Evolutionary conservation across 2,113 vertebrate genomes (phyloP), one percentile per base, ranked within the genome.

Genomic region (Echinops telfairi): DNA sequence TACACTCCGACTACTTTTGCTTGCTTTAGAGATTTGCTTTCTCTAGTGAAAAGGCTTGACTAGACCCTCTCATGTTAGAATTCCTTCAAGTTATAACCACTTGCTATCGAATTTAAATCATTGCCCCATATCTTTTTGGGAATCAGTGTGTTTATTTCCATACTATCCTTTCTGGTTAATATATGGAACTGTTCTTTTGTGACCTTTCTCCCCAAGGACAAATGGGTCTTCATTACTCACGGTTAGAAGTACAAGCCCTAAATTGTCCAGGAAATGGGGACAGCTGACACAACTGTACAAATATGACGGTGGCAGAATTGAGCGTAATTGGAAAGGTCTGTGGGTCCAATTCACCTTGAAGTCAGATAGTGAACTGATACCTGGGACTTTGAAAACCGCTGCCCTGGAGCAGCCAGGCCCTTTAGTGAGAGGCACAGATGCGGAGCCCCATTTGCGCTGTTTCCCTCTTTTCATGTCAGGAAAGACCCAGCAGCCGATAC

Each of bases 1-100:
- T 92, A 95, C 86, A 96, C 95, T 95, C 94, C 95, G 95, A 96
- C 96, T 94, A 95, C 90, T 95, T 96, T 86, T 95, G 95, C 93
- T 95, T 95, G 95, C 93, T 92, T 96, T 95, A 81, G 90, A 96
- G 90, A 93, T 96, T 88, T 75, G 75, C 64, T 95, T 95, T 96
- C 95, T 93, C 88, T 80, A 60, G 16, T 43, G 62, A 95, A 92
- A 94, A 47, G 60, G 20, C 64, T 93, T 92, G 60, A 86, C 86
- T 90, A 85, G 43, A 90, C 77, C 76, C 71, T 95, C 93, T 96
- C 88, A 86, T 90, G 90, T 93, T 96, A 0, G 0, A 90, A 94
- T 94, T 95, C 94, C 92, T 95, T 90, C 86, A 86, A 87, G 58
- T 86, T 95, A 93, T 66, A 93, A 94, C 40, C 43, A 90, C 77